A percentile compares a stretch with the other conserved stretches of the same genome.
These are phyloP conservation scores for Chelonus insularis DNA, from an alignment of 1,140 invertebrate species.

Conservation along the genomic window DNA sequence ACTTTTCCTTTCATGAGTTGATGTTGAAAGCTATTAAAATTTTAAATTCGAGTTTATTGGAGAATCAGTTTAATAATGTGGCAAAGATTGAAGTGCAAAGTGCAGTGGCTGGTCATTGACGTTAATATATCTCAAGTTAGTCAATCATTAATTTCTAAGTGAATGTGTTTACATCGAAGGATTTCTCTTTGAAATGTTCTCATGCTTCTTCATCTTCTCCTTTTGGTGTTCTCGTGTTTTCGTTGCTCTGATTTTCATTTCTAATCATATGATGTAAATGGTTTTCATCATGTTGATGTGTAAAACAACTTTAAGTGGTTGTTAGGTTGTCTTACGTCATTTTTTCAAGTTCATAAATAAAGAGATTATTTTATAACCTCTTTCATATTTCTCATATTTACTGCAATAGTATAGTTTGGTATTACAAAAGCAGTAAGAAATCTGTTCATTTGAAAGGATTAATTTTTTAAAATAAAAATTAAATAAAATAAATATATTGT, in stretches of 20 bases:
- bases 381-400: too few relatives aligned
- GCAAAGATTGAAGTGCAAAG: conserved; percentile 28
- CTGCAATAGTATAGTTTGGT: too few relatives aligned
- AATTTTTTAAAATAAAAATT: too few relatives aligned
- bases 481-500: too few relatives aligned
- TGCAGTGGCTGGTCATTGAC: conserved; percentile 25
- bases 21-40: too few relatives aligned
- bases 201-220: background rate
- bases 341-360: background rate
- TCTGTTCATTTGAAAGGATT: too few relatives aligned
- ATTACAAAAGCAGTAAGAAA: too few relatives aligned
- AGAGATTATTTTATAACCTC: too few relatives aligned
- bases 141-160: background rate
- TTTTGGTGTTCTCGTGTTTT: background rate
- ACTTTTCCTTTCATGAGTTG: conserved; percentile 13
- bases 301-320: background rate
- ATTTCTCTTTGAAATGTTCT: background rate
- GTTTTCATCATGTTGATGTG: background rate
- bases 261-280: background rate
- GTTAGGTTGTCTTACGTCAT: background rate
- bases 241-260: background rate
- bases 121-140: background rate
- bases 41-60: too few relatives aligned
- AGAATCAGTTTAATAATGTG: background rate
- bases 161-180: background rate